Conservation (phyloP, 2,113 vertebrate species). For the Brachirus orientalis region DNA sequence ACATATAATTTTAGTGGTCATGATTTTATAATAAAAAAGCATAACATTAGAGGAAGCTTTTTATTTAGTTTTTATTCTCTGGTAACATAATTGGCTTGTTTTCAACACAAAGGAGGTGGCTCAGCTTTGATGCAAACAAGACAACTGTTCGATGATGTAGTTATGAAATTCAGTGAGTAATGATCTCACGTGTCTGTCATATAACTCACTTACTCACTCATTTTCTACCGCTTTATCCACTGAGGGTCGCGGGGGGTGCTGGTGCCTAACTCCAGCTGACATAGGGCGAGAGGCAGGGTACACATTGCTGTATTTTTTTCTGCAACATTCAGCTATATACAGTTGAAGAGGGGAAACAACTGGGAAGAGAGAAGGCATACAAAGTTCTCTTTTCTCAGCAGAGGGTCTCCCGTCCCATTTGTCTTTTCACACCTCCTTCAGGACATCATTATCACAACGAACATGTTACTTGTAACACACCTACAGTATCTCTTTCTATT, state of each 20-base stretch:
- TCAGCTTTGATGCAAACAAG: slow-evolving; percentile 12
- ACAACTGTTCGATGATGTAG: neutral
- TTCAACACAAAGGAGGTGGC: neutral
- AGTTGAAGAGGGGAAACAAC: slow-evolving; percentile 21
- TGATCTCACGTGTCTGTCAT: slow-evolving; percentile 17
- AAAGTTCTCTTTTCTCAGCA: slow-evolving; percentile 43
- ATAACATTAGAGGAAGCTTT: slow-evolving; percentile 5
- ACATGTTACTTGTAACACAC: slow-evolving; percentile 49
- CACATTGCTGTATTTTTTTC: slow-evolving; percentile 28
- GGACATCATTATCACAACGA: slow-evolving; percentile 65
- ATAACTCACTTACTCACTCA: no score
- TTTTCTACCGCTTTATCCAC: no score
- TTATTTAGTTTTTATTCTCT: no score
- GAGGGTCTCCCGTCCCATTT: slow-evolving; percentile 19
- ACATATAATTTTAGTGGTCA: neutral
- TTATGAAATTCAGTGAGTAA: slow-evolving; percentile 12
- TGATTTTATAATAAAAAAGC: neutral
- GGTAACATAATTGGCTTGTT: slow-evolving; percentile 17
- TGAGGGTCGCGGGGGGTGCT: no score
- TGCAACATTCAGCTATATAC: slow-evolving; percentile 17
- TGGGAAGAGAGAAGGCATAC: slow-evolving; percentile 8
- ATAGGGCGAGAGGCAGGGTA: no score
- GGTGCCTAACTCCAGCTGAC: no score
- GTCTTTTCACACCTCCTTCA: slow-evolving; percentile 33
- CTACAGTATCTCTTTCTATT: slow-evolving; percentile 46